Evolutionary conservation across 2,113 vertebrate genomes (phyloP), one percentile per base, ranked within the genome.

Genomic region (Porphyrio hochstetteri): DNA sequence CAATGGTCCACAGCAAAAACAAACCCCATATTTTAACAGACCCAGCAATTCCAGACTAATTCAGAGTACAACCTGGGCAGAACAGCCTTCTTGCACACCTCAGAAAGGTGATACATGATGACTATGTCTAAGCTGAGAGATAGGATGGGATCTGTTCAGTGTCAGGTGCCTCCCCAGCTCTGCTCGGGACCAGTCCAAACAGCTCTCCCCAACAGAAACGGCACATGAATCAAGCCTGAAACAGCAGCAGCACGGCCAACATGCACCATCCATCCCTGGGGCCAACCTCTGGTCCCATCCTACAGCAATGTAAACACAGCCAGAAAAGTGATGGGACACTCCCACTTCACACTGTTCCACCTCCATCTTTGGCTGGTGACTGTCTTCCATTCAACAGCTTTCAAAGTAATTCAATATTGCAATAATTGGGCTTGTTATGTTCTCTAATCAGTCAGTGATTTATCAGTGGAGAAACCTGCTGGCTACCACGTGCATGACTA

Each of bases 201-300:
- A 77, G 12, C 46, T 64, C 42, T 50, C 40, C 42, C 33, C 12
- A n/a, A 52, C 8, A 59, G 11, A 77, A 69, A 78, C 6, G 2
- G 0, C 21, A 44, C 0, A 1, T 4, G 8, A 68, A 78, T 23
- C 0, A 0, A 74, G 28, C 15, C 21, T 46, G 83, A 31, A 81
- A 28, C 24, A 87, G 60, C 59, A 61, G 13, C 21, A 2, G 35
- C 24, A 52, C 0, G 1, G 57, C 11, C 9, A 6, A 6, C 0
- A 3, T 10, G 36, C 35, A 63, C 11, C 29, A 38, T 17, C 13
- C 23, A 33, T 27, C 40, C 46, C 9, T 23, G n/a, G n/a, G 40
- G 52, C 19, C 0, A 0, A n/a, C 12, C 48, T 57, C 76, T 16
- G 27, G 18, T 24, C n/a, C 52, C 25, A 9, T 13, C 46, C 52